These are phyloP conservation scores for Pantherophis guttatus DNA, from an alignment of 2,113 vertebrate genomes.

Conservation along the genomic window DNA sequence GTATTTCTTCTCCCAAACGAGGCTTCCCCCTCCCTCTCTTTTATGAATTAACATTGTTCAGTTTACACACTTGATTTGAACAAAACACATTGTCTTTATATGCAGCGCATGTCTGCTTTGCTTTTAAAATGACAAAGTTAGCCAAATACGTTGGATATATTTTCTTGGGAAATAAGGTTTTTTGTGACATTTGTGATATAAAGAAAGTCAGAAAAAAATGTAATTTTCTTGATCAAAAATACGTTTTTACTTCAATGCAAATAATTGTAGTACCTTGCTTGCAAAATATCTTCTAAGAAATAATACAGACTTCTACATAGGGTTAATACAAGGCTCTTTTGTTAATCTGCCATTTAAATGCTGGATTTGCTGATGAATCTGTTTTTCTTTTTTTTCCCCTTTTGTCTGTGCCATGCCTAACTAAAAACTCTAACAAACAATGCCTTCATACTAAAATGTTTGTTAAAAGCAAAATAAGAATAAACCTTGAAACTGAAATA, in stretches of 20 bases:
- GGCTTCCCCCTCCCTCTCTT: conserved; percentile 57
- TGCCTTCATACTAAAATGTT: conserved; percentile 69
- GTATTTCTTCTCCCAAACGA: conserved; percentile 62
- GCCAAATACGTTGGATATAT: conserved; percentile 72
- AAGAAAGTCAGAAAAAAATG: conserved; percentile 57
- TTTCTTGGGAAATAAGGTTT: conserved; percentile 72
- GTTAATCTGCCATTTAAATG: conserved; percentile 61
- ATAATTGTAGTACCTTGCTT: conserved; percentile 71
- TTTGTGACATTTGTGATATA: conserved; percentile 76
- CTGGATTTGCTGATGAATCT: conserved; percentile 55
- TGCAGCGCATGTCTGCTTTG: conserved; percentile 72
- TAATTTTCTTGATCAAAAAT: conserved; percentile 72
- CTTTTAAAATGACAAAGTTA: conserved; percentile 69
- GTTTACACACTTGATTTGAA: conserved; percentile 64
- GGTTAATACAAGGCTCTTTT: conserved; percentile 60
- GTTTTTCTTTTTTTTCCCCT: conserved; percentile 57
- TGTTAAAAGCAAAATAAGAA: conserved; percentile 69
- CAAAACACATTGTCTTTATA: conserved; percentile 60
- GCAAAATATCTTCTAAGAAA: conserved; percentile 64
- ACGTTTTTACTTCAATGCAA: conserved; percentile 72
- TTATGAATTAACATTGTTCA: conserved; percentile 68
- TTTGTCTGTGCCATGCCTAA: conserved; percentile 62
- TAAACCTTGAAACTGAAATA: conserved; percentile 62
- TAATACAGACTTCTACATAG: conserved; percentile 55
- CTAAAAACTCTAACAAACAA: conserved; percentile 61